These are phyloP conservation scores for Mormyrops boulengeri DNA, from an alignment of 2,797 vertebrate species.

Conservation along the genomic window DNA sequence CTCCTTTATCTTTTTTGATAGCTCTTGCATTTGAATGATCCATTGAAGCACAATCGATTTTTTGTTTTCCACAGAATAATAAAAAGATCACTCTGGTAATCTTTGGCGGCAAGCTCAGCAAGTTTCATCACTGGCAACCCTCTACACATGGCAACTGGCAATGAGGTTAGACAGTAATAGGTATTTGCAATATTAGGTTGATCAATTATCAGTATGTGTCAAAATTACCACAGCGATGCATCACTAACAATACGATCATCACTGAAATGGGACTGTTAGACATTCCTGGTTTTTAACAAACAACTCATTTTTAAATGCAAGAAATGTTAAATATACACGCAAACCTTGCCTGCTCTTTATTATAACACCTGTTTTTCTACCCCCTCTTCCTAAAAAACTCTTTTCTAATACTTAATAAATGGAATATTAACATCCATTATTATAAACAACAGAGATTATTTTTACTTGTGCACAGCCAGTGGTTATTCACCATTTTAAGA, in stretches of 20 bases:
- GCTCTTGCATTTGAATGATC: background rate
- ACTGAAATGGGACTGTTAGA: background rate
- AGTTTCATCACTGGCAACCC: background rate
- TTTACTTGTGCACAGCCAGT: background rate
- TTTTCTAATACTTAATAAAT: background rate
- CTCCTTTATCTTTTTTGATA: background rate
- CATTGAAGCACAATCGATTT: background rate
- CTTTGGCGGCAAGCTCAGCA: background rate
- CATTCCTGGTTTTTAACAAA: background rate
- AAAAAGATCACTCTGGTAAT: background rate
- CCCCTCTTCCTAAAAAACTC: background rate
- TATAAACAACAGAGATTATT: background rate
- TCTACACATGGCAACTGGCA: background rate
- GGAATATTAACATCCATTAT: background rate
- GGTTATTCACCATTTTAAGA: background rate
- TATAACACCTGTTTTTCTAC: background rate
- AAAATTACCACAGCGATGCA: background rate
- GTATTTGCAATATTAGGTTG: background rate
- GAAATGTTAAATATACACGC: background rate
- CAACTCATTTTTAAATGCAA: background rate
- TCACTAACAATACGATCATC: background rate
- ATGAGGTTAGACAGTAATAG: background rate
- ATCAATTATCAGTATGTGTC: background rate
- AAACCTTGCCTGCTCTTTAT: background rate
- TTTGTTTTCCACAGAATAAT: background rate